Conservation (phyloP, 2,888 invertebrate species). For the Resseliella maxima region DNA sequence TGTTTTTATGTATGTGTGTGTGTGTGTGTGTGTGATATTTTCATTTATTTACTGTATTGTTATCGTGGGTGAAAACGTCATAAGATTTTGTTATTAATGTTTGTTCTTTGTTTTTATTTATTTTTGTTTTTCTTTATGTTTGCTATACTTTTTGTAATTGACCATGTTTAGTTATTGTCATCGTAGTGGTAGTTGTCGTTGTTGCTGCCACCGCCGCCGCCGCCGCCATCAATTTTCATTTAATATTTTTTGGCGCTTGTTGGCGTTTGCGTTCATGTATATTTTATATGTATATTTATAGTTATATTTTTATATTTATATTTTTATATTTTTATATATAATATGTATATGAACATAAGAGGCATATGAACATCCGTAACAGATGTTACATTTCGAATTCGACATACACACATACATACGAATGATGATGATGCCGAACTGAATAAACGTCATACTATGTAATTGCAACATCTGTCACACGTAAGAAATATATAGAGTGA, state of each 20-base stretch:
- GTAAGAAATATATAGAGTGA: not conserved
- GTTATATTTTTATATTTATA: too few relatives aligned
- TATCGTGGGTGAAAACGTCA: constrained; percentile 49
- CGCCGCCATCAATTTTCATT: not conserved
- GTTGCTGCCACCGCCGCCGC: not conserved
- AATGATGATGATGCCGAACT: not conserved
- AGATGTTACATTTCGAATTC: not conserved
- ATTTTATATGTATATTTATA: not conserved
- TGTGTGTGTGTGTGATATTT: not conserved
- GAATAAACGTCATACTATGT: not conserved
- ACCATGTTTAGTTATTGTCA: constrained; percentile 15
- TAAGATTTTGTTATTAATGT: constrained; percentile 19
- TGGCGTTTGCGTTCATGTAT: not conserved
- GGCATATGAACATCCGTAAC: not conserved
- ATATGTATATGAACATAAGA: not conserved
- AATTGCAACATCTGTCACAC: constrained; percentile 11
- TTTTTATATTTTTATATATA: too few relatives aligned
- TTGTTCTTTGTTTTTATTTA: not conserved
- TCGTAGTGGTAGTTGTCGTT: too few relatives aligned
- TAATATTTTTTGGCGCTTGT: not conserved
- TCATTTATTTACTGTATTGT: too few relatives aligned
- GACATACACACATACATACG: not conserved
- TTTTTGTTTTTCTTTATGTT: not conserved
- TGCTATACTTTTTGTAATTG: not conserved
- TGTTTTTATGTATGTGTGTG: not conserved